These are phyloP conservation scores for Eulemur mongoz DNA, from an alignment of 2,797 vertebrate genomes.

Conservation along the genomic window DNA sequence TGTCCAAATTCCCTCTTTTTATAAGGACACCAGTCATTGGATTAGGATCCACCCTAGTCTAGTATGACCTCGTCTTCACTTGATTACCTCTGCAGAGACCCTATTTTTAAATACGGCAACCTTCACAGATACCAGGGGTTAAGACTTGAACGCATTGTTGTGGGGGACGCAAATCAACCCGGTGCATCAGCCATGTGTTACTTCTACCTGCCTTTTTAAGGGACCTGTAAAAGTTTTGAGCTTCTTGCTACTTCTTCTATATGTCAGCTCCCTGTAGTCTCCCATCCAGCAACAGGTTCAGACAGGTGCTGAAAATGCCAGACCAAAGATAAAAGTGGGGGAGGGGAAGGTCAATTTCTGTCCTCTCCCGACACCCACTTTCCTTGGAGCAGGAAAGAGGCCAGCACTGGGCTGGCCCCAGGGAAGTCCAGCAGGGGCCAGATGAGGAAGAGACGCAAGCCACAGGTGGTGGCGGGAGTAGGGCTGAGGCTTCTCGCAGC, in stretches of 20 bases:
- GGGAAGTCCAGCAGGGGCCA: background rate
- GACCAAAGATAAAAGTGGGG: background rate
- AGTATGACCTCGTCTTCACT: background rate
- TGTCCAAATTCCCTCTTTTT: background rate
- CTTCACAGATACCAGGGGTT: background rate
- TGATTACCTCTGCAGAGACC: background rate
- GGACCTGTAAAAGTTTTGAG: background rate
- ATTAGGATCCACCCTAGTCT: background rate
- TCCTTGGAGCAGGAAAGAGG: background rate
- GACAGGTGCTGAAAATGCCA: background rate
- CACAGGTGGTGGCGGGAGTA: constrained; percentile 63
- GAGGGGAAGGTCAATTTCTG: background rate
- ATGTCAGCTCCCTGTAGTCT: background rate
- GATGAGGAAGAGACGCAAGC: constrained; percentile 48
- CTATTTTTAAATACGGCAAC: background rate
- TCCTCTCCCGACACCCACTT: background rate
- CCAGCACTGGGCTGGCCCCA: background rate
- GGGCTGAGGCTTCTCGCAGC: constrained; percentile 56
- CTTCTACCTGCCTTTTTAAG: background rate
- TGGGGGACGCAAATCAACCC: background rate
- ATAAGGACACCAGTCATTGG: background rate
- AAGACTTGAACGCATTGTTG: background rate
- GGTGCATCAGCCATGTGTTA: background rate
- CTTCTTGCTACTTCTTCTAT: background rate
- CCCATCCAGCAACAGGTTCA: background rate